Conservation (phyloP, 1,140 invertebrate species). For the Calosoma granatense region DNA sequence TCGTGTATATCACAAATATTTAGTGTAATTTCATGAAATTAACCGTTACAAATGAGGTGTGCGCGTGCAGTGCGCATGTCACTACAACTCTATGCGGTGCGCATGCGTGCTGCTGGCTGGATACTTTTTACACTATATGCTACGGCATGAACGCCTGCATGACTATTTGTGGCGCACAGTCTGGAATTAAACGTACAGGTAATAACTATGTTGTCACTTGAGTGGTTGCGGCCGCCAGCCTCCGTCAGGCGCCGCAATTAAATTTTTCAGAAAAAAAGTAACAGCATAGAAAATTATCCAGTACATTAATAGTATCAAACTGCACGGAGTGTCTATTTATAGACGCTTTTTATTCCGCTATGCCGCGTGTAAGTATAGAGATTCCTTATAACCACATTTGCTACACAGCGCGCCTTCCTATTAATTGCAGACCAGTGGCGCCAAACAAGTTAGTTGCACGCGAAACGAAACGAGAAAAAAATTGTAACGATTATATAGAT, state of each 20-base stretch:
- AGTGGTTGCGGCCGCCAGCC: background rate
- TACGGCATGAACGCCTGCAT: background rate
- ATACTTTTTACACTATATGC: background rate
- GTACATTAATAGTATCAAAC: background rate
- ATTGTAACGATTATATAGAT: too few relatives aligned
- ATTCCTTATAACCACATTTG: too few relatives aligned
- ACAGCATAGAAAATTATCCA: background rate
- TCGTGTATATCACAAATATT: too few relatives aligned
- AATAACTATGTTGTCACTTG: background rate
- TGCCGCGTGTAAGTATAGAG: conserved; percentile 13
- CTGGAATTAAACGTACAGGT: background rate
- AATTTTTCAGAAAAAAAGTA: background rate
- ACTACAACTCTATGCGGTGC: too few relatives aligned
- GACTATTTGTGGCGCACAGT: too few relatives aligned
- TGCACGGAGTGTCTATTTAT: background rate
- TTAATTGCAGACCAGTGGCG: too few relatives aligned
- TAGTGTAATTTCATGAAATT: too few relatives aligned
- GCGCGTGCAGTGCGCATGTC: too few relatives aligned
- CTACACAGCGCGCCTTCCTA: too few relatives aligned
- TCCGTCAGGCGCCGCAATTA: background rate
- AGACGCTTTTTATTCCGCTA: background rate
- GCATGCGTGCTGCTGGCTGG: background rate
- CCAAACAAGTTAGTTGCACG: too few relatives aligned
- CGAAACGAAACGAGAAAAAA: too few relatives aligned
- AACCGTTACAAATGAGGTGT: too few relatives aligned